Evolutionary conservation across 2,113 vertebrate species (phyloP).

Genomic region (Sorex araneus): DNA sequence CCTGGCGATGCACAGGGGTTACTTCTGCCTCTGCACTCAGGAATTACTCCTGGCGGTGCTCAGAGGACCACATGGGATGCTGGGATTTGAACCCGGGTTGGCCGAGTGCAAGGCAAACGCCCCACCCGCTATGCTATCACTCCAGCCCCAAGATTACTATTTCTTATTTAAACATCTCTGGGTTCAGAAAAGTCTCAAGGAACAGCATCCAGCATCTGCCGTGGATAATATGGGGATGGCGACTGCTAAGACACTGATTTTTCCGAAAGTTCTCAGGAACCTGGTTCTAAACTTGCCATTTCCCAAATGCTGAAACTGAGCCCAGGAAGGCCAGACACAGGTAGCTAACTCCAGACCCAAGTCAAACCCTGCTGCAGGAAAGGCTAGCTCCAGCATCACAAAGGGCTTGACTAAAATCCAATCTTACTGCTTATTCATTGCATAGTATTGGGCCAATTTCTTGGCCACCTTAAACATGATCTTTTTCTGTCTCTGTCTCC

Average conservation of each 20-base stretch:
- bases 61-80: too few species aligned
- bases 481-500: too few species aligned
- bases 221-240: background rate
- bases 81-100: too few species aligned
- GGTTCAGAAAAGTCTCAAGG: background rate
- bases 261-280: background rate
- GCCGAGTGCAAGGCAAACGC: too few species aligned
- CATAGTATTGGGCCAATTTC: background rate
- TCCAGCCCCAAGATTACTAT: background rate
- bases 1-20: too few species aligned
- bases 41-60: too few species aligned
- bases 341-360: background rate
- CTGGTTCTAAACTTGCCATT: background rate
- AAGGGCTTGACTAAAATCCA: background rate
- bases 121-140: too few species aligned
- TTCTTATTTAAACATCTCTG: slow-evolving; percentile 1
- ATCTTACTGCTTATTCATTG: background rate
- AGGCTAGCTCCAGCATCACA: background rate
- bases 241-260: background rate
- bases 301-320: background rate
- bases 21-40: too few species aligned
- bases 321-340: background rate
- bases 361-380: background rate
- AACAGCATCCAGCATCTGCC: background rate
- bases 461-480: background rate